Evolutionary conservation across 2,888 invertebrate genomes (phyloP), one percentile per base, ranked within the genome.

Genomic region (Xylota segnis): DNA sequence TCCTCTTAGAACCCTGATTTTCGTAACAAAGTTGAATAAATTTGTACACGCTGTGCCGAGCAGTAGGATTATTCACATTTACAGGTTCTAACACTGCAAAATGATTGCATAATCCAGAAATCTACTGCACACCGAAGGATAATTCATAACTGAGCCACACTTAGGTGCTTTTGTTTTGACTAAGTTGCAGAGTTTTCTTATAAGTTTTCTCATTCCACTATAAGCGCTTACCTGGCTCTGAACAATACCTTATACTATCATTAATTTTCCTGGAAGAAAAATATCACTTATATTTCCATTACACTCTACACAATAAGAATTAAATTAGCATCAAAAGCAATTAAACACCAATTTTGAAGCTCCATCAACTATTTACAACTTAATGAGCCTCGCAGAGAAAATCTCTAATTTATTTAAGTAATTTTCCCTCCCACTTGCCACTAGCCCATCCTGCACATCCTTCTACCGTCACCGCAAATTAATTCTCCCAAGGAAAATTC

Each of bases 281-380:
- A 45, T 5, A 7, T 45, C 45, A 45, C 18, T 50, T 56, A 56
- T 70, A 47, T 23, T 58, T 70, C 32, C 40, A 54, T 63, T 52
- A 29, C 12, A 10, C 37, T n/a, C 52, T 6, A n/a, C 37, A 50
- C 27, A 50, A 34, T 27, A 10, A 63, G 23, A 3, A 56, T 34
- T 65, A 23, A 50, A 59, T 59, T 65, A 68, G 43, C 47, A 43
- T 59, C 29, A 50, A 50, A 32, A 27, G 59, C 58, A 76, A 76
- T 76, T 68, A 77, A 77, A 40, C 68, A 68, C 40, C 76, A 77
- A 77, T 77, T 77, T 77, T 61, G 40, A 59, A 43, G 68, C 50
- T 66, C 40, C 50, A 59, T 66, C 68, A 76, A 68, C 47, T 59
- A 59, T 76, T 66, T 59, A 52, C 50, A 52, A 59, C 58, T 65